Conservation (phyloP, 2,888 invertebrate genomes). For the Aproaerema taeniolella region DNA sequence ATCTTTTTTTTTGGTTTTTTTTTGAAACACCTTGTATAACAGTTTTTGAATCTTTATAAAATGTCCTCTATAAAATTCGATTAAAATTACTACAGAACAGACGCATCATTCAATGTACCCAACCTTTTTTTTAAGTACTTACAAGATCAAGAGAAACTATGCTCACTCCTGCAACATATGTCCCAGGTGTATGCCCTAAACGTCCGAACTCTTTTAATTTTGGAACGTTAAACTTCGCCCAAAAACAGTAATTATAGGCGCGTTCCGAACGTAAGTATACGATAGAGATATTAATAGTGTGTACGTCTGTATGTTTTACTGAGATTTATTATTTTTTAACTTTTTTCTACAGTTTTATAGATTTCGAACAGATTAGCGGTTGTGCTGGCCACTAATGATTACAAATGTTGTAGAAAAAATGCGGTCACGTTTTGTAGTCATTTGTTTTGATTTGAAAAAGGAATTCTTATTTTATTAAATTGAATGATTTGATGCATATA, state of each 20-base stretch:
- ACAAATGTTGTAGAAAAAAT: conserved; percentile 38
- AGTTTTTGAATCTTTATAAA: no score
- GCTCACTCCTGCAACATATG: neutral
- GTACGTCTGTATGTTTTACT: conserved; percentile 55
- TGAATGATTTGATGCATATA: no score
- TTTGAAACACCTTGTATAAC: no score
- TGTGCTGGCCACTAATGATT: conserved; percentile 57
- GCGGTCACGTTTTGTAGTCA: conserved; percentile 2
- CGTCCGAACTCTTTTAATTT: conserved; percentile 61
- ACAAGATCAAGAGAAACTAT: no score
- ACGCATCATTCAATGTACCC: no score
- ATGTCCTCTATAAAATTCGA: no score
- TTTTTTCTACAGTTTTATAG: conserved; percentile 41
- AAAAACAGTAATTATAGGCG: conserved; percentile 65
- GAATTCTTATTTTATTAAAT: no score
- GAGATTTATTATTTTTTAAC: neutral
- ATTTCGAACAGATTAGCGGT: conserved; percentile 63
- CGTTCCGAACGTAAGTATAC: conserved; percentile 59
- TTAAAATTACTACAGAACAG: no score
- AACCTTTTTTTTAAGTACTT: no score
- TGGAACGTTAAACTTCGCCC: conserved; percentile 50
- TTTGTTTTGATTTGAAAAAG: neutral
- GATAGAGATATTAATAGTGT: conserved; percentile 73
- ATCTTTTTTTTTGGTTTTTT: no score
- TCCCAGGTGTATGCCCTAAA: conserved; percentile 15